Evolutionary conservation across 2,888 invertebrate genomes (phyloP), one percentile per base, ranked within the genome.

Genomic region (Yponomeuta plumbellus): DNA sequence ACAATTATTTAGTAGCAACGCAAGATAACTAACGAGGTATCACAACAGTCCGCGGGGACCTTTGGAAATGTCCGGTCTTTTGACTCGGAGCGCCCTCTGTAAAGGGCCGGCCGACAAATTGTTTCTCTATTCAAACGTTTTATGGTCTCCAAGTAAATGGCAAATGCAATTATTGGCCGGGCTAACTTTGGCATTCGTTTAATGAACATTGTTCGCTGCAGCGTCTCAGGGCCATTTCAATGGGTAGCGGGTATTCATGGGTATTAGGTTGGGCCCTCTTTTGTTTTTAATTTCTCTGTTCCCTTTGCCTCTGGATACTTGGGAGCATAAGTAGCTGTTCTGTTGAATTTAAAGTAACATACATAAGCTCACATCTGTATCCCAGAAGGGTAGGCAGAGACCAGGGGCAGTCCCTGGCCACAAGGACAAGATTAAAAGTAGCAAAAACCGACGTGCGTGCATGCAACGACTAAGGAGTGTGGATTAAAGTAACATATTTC

Each of bases 21-120:
- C 78, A 78, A 83, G 81, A 85, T 88, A 85, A 86, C 81, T 88
- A 88, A 87, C 85, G 86, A 88, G 85, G 87, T 86, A 88, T 84
- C 85, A 84, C 79, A 81, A 78, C 77, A 76, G 76, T 85, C 85
- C 73, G 72, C 73, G 75, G 74, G 78, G 81, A 75, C 81, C 87
- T 79, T 88, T 87, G 85, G 83, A 88, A 84, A 83, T 81, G 89
- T 89, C 88, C 73, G 75, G 23, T 65, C 65, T 76, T 76, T 77
- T 70, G 72, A 77, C 77, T 79, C 77, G 80, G 74, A 75, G 75
- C 80, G 80, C 76, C 75, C 52, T 64, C 58, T 64, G 61, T 79
- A 84, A 86, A 84, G 81, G 82, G 75, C 76, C 76, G 75, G 80
- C 86, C 86, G 88, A 88, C 88, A 87, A 88, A 88, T 88, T 87